Conservation (phyloP, 2,113 vertebrate species). For the Pollachius pollachius region DNA sequence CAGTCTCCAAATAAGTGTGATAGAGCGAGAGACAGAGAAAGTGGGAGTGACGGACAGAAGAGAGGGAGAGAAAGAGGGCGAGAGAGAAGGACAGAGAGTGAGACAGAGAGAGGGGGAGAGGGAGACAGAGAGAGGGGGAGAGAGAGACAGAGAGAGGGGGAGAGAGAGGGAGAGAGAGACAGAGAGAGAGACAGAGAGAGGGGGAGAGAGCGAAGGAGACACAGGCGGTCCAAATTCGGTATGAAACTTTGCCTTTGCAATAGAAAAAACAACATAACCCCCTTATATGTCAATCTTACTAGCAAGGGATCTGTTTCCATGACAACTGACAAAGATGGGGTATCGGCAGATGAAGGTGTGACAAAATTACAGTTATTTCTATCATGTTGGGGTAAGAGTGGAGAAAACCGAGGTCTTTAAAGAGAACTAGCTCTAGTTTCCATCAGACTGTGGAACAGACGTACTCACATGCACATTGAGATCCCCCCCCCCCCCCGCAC, state of each 20-base stretch:
- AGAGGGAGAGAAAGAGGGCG: no score
- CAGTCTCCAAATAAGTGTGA: no score
- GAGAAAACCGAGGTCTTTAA: background rate
- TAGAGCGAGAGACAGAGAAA: no score
- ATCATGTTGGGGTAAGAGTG: background rate
- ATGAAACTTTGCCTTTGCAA: background rate
- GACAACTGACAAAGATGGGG: constrained; percentile 9
- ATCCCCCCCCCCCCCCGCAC: no score
- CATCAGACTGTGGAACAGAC: no score
- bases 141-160: background rate
- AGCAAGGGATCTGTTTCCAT: constrained; percentile 14
- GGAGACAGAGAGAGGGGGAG: background rate
- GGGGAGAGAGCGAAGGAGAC: background rate
- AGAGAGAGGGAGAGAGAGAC: background rate
- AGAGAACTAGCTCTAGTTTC: no score
- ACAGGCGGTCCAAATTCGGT: background rate
- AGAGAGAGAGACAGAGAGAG: background rate
- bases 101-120: no score
- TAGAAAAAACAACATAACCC: background rate
- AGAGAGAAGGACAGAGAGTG: no score
- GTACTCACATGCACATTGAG: no score
- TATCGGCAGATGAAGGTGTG: background rate
- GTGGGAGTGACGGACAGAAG: no score
- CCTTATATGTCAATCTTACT: constrained; percentile 1
- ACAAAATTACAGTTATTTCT: constrained; percentile 9